Percentiles rank a stretch among this genome's conserved stretches.
Conservation (phyloP, 2,113 vertebrate genomes). For the Mirounga angustirostris region DNA sequence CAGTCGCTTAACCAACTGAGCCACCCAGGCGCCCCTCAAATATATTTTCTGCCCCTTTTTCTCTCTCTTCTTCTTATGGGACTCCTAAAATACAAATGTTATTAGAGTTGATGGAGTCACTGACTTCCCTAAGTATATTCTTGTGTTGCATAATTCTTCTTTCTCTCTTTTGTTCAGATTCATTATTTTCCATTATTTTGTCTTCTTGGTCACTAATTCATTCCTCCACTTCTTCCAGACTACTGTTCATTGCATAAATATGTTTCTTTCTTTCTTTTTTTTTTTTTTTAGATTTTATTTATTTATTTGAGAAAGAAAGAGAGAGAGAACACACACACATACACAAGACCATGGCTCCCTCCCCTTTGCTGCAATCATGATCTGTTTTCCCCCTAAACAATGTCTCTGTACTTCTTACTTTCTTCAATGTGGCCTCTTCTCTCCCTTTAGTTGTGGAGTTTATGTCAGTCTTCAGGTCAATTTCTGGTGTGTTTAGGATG, state of each 20-base stretch:
- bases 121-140: background rate
- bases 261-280: background rate
- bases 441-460: background rate
- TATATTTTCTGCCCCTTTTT: background rate
- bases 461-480: background rate
- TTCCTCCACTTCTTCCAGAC: background rate
- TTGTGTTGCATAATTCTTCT: background rate
- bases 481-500: background rate
- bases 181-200: background rate
- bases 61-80: background rate
- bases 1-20: too few relatives aligned
- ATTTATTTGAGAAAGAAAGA: background rate
- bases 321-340: too few relatives aligned
- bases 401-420: background rate
- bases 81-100: background rate
- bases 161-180: background rate
- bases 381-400: background rate
- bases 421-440: background rate
- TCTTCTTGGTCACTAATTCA: background rate
- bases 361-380: background rate
- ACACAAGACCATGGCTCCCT: background rate
- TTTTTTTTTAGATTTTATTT: background rate
- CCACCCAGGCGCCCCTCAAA: background rate
- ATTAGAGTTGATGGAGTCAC: background rate
- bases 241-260: background rate